phyloP scores from a whole-genome alignment of 2,113 vertebrate genomes.

The Balaeniceps rex region DNA sequence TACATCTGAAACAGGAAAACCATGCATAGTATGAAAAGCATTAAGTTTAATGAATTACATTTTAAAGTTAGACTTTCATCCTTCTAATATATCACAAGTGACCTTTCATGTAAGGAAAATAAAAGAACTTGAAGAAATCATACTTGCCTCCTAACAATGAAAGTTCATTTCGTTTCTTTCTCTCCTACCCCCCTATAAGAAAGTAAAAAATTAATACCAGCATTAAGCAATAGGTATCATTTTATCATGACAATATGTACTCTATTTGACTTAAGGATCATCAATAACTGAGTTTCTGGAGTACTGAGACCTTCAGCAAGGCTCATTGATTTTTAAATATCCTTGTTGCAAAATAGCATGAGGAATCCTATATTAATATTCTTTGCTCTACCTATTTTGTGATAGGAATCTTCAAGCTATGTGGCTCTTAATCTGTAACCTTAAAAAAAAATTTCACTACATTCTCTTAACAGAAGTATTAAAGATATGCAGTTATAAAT shows the following conservation, averaged over 20 bases:
- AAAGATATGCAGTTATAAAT: not conserved
- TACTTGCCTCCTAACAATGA: not conserved
- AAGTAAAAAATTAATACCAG: not conserved
- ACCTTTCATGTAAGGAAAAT: not conserved
- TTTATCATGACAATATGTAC: not conserved
- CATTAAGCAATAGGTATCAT: not conserved
- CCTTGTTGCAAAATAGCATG: not conserved
- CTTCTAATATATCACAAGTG: not conserved
- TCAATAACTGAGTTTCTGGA: not conserved
- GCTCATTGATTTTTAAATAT: not conserved
- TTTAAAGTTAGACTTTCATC: not conserved
- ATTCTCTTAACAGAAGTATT: not conserved
- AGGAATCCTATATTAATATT: not conserved
- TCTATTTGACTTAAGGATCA: not conserved
- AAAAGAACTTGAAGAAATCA: not conserved
- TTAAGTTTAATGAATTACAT: not conserved
- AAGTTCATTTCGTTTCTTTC: not conserved
- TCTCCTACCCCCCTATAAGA: not conserved
- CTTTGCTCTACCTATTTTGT: not conserved
- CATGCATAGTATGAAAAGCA: not conserved
- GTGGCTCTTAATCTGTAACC: not conserved
- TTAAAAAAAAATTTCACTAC: not conserved
- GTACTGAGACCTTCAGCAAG: not conserved
- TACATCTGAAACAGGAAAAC: not conserved
- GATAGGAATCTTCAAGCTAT: not conserved